Base-by-base conservation (phyloP, 1,140 invertebrate genomes). In the Carposina sasakii region DNA sequence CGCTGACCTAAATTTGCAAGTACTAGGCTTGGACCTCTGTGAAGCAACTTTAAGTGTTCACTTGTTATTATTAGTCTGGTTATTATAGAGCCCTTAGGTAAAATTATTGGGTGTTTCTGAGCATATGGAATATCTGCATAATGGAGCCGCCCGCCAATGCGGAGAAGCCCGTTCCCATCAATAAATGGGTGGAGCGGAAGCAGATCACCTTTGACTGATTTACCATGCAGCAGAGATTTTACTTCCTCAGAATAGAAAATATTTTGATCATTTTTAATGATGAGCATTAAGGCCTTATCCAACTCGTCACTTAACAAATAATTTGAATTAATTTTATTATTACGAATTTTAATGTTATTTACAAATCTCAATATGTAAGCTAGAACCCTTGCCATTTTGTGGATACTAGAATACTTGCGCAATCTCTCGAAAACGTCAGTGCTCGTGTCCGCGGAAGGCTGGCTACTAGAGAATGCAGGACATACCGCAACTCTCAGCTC, bases 101-200 rank as follows among this genome's bases (percentile, higher is more conserved):
- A 34, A n/a, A 72, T 48, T 9, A 64, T 57, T 8, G 62, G 62
- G 54, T 72, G 61, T 30, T 56, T 62, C 12, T 60, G 13, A 9
- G 42, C 22, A 28, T 54, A 68, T 4, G 31, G 0, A 1, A 68
- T 13, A n/a, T 48, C 12, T 13, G 39, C 2, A 17, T 63, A 49
- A 21, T 48, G 26, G 3, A 73, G 10, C 15, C 67, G 37, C 1
- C 67, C 67, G n/a, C 67, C 66, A 4, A 75, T 64, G 62, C 81
- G 36, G 13, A 71, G 37, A 8, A 62, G 12, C 15, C 55, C 55
- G 13, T 54, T n/a, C 5, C 15, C 8, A 44, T 65, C 54, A 0
- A 65, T 8, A 15, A 67, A 65, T 1, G 56, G 57, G 17, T 42
- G 12, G 12, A 42, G 17, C n/a, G 5, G 2, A 17, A 4, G 15